Percentiles rank a stretch among this genome's conserved stretches.
These are phyloP conservation scores for Carassius auratus DNA, from an alignment of 2,113 vertebrate genomes.

Conservation along the genomic window DNA sequence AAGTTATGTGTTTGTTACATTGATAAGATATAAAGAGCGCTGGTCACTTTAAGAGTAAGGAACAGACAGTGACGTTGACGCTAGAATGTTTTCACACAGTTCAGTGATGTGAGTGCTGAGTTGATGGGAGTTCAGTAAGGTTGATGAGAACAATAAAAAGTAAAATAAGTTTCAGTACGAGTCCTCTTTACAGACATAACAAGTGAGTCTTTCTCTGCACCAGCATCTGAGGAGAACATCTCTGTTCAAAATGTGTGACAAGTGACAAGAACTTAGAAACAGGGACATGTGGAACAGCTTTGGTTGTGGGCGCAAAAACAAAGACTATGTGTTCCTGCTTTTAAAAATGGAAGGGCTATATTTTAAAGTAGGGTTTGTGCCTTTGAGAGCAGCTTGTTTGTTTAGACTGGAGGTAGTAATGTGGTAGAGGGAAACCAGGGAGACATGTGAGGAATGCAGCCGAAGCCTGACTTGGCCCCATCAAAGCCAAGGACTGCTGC, in stretches of 20 bases:
- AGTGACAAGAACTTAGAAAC: conserved; percentile 24
- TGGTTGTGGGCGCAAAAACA: conserved; percentile 45
- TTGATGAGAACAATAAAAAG: no score
- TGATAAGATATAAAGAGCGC: no score
- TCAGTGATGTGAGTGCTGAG: no score
- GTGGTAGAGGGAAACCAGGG: conserved; percentile 68
- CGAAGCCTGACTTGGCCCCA: conserved; percentile 65
- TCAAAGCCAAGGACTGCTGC: conserved; percentile 59
- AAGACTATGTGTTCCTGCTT: conserved; percentile 46
- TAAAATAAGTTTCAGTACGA: no score
- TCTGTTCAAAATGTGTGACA: conserved; percentile 22
- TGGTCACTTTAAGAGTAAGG: no score
- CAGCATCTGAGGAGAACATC: conserved; percentile 1
- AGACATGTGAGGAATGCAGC: conserved; percentile 67
- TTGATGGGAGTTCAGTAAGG: no score
- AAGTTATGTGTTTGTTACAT: no score
- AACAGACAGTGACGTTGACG: no score
- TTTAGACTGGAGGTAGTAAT: conserved; percentile 71
- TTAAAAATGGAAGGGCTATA: conserved; percentile 66
- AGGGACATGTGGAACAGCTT: conserved; percentile 50
- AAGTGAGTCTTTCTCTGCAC: conserved; percentile 24
- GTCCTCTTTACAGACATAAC: no score
- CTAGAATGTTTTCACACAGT: no score
- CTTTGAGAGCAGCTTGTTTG: conserved; percentile 66
- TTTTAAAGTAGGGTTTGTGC: conserved; percentile 61